Percentiles rank a stretch among this genome's conserved stretches.
These are phyloP conservation scores for Coregonus suidteri DNA, from an alignment of 2,797 vertebrate species.

Conservation along the genomic window DNA sequence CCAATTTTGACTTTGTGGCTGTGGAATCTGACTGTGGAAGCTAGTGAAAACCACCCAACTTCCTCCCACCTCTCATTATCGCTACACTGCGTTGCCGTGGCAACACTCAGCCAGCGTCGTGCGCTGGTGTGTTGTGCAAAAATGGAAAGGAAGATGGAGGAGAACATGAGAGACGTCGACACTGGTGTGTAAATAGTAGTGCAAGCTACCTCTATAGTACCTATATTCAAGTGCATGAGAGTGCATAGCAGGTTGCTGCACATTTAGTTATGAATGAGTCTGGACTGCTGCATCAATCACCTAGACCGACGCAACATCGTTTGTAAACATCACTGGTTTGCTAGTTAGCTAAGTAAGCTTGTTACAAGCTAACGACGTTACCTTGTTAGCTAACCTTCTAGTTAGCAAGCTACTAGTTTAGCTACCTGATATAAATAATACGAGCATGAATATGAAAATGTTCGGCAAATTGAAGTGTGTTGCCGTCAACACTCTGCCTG, in stretches of 20 bases:
- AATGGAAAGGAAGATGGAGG: constrained; percentile 81
- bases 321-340: background rate
- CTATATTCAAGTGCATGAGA: background rate
- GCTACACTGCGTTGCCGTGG: constrained; percentile 70
- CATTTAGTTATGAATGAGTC: constrained; percentile 19
- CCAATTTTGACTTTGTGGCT: too few relatives aligned
- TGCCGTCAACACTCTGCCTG: background rate
- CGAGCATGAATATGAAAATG: background rate
- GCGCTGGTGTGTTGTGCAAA: constrained; percentile 44
- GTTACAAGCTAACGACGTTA: background rate
- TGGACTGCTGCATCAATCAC: constrained; percentile 1
- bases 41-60: background rate
- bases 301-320: background rate
- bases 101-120: constrained; percentile 76
- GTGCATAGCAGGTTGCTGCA: constrained; percentile 12
- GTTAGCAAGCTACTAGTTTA: background rate
- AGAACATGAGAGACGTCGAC: constrained; percentile 72
- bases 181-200: constrained; percentile 77
- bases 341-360: background rate
- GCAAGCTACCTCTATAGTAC: constrained; percentile 12
- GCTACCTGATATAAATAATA: background rate
- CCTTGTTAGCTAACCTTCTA: background rate
- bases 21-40: background rate
- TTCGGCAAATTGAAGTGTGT: background rate
- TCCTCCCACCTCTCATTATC: constrained; percentile 31